Evolutionary conservation across 2,113 vertebrate genomes (phyloP), one percentile per base, ranked within the genome.

Genomic region (Arothron firmamentum): DNA sequence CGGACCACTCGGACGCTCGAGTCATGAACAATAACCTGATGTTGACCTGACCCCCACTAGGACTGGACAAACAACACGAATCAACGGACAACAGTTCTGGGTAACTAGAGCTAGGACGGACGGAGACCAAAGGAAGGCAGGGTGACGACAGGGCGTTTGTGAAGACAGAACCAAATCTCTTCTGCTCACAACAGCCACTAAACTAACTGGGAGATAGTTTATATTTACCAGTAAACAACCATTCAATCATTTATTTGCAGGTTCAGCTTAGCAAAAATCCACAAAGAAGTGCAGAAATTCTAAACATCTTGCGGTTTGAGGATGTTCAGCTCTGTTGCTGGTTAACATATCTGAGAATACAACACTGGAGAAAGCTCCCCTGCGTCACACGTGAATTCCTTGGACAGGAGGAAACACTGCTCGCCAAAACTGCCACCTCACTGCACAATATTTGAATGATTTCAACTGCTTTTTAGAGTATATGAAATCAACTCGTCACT

Each of bases 341-440:
- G 62, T 71, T 75, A 68, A 75, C 70, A 55, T 64, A 62, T 65
- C 67, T 72, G 65, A 77, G 79, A 76, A 70, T 57, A 70, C 62
- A 73, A 77, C 64, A 82, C 67, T 56, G 72, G 60, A 64, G 54
- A 80, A 80, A 80, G 69, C 72, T 77, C 63, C 65, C 60, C 59
- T 67, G 63, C 59, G 60, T 74, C 71, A 43, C 67, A 76, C 60
- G 71, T 49, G 50, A 78, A 79, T 71, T 78, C 64, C 53, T 66
- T 21, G 15, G 38, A 47, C 47, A 70, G 70, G 56, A 59, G 66
- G 7, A 52, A 52, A 52, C 15, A 20, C 55, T 43, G 6, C 21
- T 49, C 15, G 15, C 62, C 42, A 72, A 66, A 63, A 76, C 68
- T 70, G 78, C 78, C 72, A 82, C 70, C 55, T 83, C 59, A 50